phyloP scores from a whole-genome alignment of 2,113 vertebrate species.

The Syngnathus typhle region DNA sequence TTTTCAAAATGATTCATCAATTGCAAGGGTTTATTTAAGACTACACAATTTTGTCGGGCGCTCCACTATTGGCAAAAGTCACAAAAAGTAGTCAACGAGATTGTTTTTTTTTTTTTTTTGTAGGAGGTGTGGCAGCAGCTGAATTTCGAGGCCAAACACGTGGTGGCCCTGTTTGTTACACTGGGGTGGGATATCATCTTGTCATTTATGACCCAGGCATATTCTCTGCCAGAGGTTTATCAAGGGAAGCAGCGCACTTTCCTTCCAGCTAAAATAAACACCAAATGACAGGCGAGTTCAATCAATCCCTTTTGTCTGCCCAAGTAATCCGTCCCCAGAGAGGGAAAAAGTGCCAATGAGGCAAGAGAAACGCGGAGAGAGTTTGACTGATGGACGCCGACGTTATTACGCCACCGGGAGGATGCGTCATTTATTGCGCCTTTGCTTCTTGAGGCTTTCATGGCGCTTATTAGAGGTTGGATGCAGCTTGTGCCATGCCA shows the following conservation, averaged over 20 bases:
- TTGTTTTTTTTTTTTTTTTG: no score
- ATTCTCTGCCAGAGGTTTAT: slow-evolving; percentile 36
- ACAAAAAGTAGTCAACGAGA: no score
- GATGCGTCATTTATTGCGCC: slow-evolving; percentile 59
- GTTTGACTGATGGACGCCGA: slow-evolving; percentile 58
- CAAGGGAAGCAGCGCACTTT: slow-evolving; percentile 36
- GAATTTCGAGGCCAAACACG: slow-evolving; percentile 59
- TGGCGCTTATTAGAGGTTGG: slow-evolving; percentile 51
- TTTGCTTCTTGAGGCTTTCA: slow-evolving; percentile 55
- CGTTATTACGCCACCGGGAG: slow-evolving; percentile 54
- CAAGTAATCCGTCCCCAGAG: slow-evolving; percentile 55
- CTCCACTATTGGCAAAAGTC: no score
- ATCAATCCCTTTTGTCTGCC: slow-evolving; percentile 55
- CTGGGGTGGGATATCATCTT: slow-evolving; percentile 46
- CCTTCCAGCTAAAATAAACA: slow-evolving; percentile 59
- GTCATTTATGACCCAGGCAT: slow-evolving; percentile 45
- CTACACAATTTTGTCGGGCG: no score
- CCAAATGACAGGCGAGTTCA: slow-evolving; percentile 45
- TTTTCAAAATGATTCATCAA: no score
- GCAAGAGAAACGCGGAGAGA: slow-evolving; percentile 42
- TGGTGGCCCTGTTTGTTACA: slow-evolving; percentile 34
- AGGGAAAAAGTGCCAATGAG: slow-evolving; percentile 22
- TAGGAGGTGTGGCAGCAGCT: slow-evolving; percentile 44
- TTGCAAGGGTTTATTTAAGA: no score
- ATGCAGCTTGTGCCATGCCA: slow-evolving; percentile 31